phyloP scores from a whole-genome alignment of 2,888 invertebrate species.

The Celastrina argiolus region DNA sequence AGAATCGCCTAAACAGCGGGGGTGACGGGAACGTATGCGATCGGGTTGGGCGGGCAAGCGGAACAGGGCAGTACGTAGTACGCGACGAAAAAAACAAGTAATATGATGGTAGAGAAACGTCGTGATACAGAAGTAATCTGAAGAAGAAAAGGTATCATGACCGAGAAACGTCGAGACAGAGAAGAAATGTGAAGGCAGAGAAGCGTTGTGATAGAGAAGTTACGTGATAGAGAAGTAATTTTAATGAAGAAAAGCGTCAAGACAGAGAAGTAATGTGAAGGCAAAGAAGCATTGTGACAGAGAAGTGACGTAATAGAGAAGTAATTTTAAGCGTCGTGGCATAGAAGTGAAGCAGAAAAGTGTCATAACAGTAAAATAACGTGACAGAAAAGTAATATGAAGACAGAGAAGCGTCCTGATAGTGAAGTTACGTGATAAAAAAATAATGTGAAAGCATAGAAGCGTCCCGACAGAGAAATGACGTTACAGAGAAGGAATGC shows the following conservation, averaged over 20 bases:
- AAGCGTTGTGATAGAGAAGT: background rate
- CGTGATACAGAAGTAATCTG: background rate
- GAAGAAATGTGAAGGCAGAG: too few species aligned
- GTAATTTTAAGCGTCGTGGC: too few species aligned
- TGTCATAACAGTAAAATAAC: background rate
- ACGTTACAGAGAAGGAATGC: background rate
- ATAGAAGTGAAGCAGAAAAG: background rate
- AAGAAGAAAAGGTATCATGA: too few species aligned
- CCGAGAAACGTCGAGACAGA: too few species aligned
- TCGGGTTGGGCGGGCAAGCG: constrained; percentile 21
- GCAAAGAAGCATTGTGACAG: background rate
- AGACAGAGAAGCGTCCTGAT: background rate
- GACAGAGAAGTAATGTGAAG: too few species aligned
- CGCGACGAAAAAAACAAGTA: too few species aligned
- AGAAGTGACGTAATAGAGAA: background rate
- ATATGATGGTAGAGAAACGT: too few species aligned
- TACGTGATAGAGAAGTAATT: background rate
- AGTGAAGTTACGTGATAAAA: background rate
- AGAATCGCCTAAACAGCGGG: constrained; percentile 10
- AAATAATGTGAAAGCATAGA: background rate
- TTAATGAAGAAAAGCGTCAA: too few species aligned
- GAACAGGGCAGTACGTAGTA: background rate
- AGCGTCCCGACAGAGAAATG: background rate
- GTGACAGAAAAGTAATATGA: background rate
- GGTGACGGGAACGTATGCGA: constrained; percentile 28